Evolutionary conservation across 1,140 invertebrate species (phyloP), one percentile per base, ranked within the genome.

Genomic region (Liolophura sinensis): DNA sequence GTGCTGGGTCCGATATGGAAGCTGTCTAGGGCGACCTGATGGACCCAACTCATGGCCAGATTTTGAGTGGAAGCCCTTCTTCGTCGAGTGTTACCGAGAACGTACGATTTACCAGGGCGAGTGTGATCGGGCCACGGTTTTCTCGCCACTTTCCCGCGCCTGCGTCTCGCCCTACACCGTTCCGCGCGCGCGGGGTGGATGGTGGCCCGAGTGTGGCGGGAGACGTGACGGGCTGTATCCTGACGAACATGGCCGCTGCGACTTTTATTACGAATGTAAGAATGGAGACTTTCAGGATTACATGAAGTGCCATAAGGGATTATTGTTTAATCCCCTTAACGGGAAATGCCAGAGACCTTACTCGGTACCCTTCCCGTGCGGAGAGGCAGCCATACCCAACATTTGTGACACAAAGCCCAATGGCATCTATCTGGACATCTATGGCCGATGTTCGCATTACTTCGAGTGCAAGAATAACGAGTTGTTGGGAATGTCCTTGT

Each of bases 41-140:
- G 75, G 75, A 5, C 56, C 71, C 9, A 74, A 76, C 31, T 65
- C 71, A 14, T 74, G 73, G 65, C 69, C 73, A 15, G 74, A 72
- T 0, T 65, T 69, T 31, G 69, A 73, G 46, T 73, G 73, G 67
- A 67, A 68, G 4, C 72, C 72, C 4, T 74, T 71, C 65, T 76
- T 71, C 49, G 69, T 73, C 1, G 71, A 71, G 27, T 76, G 75
- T 51, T 69, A 73, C 54, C 55, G 67, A 31, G 69, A 74, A 52
- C 60, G 75, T n/a, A 69, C 73, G 1, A 62, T 72, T 0, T 74
- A 68, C 59, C 73, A 74, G n/a, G 71, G 70, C 15, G 52, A 56
- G 0, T 72, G 70, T 49, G 64, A 72, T 3, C 66, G 61, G 20
- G 62, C 61, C 31, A 60, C 67, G 15, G 64, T 72, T 1, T 72